Base-by-base conservation (phyloP, 2,113 vertebrate genomes). In the Macquaria ambigua region DNA sequence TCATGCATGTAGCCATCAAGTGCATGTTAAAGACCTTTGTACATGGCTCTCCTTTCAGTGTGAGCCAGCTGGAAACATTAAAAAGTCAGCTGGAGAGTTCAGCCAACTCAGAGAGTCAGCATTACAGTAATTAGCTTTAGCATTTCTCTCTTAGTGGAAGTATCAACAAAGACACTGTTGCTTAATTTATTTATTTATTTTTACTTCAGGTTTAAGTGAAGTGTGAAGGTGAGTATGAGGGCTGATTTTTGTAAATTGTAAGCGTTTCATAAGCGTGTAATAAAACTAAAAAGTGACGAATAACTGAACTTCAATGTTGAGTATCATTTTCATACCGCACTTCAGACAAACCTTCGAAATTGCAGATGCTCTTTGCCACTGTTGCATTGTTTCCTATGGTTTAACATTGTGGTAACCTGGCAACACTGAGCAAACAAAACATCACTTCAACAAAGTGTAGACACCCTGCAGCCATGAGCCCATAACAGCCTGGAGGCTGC, bases 401-500 rank as follows among this genome's bases (percentile, higher is more conserved):
- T 90, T 81, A 81, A 84, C 62, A 82, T 56, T 69, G 62, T 21
- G 48, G 84, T 84, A 83, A 77, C 90, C 83, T 80, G 82, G 82
- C 82, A 93, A 86, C 64, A 56, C 41, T 2, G 21, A 84, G 78
- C 71, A 84, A 86, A 84, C 43, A 73, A 80, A 86, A 71, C 75
- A 83, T 77, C 72, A 71, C 76, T 77, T 83, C 37, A 79, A 37
- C 8, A 84, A 76, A 85, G 56, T 77, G 25, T 34, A 67, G 61
- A 77, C 68, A 68, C 31, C 81, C 81, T 50, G 53, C 67, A 72
- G 91, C 43, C 63, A 68, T 41, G 78, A 84, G 59, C 73, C 66
- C 39, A 61, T n/a, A 52, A 66, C 20, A 28, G 76, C 68, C 31
- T 48, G 15, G n/a, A 64, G 34, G 1, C 66, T 34, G 50, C 39